Percentiles rank a stretch among this genome's conserved stretches.
Evolutionary conservation across 2,113 vertebrate genomes (phyloP).

Genomic region (Halichoeres trimaculatus): DNA sequence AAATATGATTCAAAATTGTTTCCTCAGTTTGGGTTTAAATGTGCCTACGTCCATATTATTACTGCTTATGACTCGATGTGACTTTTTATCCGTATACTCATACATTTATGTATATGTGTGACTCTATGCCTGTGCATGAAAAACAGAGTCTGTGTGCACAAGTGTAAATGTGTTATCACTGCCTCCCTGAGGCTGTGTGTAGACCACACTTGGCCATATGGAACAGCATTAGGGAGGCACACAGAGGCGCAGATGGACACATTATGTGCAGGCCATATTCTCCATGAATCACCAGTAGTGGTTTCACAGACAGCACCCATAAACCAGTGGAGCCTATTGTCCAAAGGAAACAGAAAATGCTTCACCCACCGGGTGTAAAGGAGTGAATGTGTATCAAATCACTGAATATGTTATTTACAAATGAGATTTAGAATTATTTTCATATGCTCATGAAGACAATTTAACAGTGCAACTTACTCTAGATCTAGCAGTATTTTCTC

Average conservation of each 20-base stretch:
- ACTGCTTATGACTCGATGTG: background rate
- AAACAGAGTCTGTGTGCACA: background rate
- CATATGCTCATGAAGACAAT: too few species aligned
- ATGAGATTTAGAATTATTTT: too few species aligned
- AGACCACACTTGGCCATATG: conserved; percentile 72
- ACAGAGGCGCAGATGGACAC: conserved; percentile 73
- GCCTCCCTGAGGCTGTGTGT: conserved; percentile 57
- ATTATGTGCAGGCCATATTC: conserved; percentile 64
- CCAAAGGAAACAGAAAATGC: conserved; percentile 1
- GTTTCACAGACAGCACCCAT: conserved; percentile 33
- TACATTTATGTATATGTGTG: conserved; percentile 15
- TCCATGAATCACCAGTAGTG: conserved; percentile 53
- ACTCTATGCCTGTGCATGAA: conserved; percentile 20
- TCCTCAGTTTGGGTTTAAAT: conserved; percentile 17
- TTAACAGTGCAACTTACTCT: too few species aligned
- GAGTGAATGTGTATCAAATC: background rate
- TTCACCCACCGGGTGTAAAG: conserved; percentile 14
- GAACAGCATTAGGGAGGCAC: conserved; percentile 69
- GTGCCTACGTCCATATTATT: conserved; percentile 11
- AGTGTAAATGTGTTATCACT: conserved; percentile 26
- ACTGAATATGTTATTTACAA: too few species aligned
- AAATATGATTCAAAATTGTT: conserved; percentile 57
- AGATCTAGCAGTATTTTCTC: too few species aligned
- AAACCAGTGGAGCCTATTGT: conserved; percentile 30
- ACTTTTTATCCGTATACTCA: background rate